Percentiles rank a stretch among this genome's conserved stretches.
Evolutionary conservation across 2,888 invertebrate genomes (phyloP).

Genomic region (Schrankia costaestrigalis): DNA sequence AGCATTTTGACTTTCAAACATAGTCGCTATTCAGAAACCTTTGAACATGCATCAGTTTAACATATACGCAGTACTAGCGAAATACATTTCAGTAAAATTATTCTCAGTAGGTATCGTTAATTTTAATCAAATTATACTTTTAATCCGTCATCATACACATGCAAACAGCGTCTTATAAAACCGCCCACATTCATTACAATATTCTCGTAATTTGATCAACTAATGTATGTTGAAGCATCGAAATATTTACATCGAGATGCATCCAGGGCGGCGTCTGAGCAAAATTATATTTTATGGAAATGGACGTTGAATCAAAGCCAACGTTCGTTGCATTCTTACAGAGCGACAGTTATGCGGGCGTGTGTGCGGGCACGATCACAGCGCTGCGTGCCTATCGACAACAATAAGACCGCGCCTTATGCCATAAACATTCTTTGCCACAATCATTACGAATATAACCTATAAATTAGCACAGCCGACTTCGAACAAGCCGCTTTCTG

Average conservation of each 20-base stretch:
- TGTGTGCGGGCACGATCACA: conserved; percentile 55
- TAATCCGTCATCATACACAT: too few species aligned
- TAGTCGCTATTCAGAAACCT: too few species aligned
- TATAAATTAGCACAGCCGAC: conserved; percentile 73
- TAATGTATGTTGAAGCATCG: conserved; percentile 32
- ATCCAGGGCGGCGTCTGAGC: conserved; percentile 55
- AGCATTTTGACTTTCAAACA: too few species aligned
- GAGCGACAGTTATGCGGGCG: conserved; percentile 66
- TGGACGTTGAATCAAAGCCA: conserved; percentile 72
- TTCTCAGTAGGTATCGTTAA: too few species aligned
- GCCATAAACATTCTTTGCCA: conserved; percentile 76
- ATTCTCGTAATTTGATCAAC: conserved; percentile 42
- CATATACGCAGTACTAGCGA: too few species aligned
- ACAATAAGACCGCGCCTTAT: conserved; percentile 76
- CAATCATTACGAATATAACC: conserved; percentile 76
- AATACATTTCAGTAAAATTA: too few species aligned
- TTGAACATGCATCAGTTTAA: too few species aligned
- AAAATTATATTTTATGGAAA: conserved; percentile 75
- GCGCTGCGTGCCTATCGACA: conserved; percentile 60
- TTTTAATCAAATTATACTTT: too few species aligned
- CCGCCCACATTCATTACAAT: conserved; percentile 42
- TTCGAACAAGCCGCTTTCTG: conserved; percentile 50
- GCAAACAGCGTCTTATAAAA: too few species aligned
- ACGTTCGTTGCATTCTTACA: conserved; percentile 61
- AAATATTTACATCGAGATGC: conserved; percentile 56